These are phyloP conservation scores for Archegozetes longisetosus DNA, from an alignment of 1,140 invertebrate genomes.

Conservation along the genomic window DNA sequence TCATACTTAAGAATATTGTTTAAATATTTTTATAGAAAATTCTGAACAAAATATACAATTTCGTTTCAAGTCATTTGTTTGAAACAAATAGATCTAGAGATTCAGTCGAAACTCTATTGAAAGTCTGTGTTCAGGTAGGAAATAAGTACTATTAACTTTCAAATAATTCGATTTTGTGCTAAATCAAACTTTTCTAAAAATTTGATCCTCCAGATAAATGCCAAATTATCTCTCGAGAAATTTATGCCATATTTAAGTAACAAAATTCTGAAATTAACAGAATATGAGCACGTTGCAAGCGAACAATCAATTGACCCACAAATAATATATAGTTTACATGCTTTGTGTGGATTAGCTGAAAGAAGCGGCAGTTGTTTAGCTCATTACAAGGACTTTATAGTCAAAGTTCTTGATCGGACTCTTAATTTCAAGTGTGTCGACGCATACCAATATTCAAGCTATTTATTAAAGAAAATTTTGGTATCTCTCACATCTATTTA, in stretches of 20 bases:
- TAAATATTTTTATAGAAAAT: conserved; percentile 41
- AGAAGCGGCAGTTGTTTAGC: conserved; percentile 43
- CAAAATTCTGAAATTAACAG: conserved; percentile 36
- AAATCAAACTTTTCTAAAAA: too few relatives aligned
- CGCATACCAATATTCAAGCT: conserved; percentile 38
- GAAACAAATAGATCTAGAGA: conserved; percentile 26
- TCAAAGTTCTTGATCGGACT: conserved; percentile 42
- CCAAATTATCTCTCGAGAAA: conserved; percentile 46
- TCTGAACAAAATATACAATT: conserved; percentile 50
- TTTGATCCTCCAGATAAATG: conserved; percentile 35
- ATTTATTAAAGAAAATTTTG: conserved; percentile 37
- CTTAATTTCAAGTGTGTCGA: conserved; percentile 44
- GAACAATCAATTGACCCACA: conserved; percentile 62
- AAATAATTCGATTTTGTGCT: too few relatives aligned
- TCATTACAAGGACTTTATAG: conserved; percentile 41
- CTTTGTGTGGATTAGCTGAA: conserved; percentile 47
- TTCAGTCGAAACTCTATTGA: conserved; percentile 13
- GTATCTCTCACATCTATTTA: conserved; percentile 40
- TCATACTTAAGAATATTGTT: too few relatives aligned
- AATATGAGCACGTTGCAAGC: conserved; percentile 41
- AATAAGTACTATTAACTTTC: too few relatives aligned
- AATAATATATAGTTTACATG: conserved; percentile 54
- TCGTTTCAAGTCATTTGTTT: conserved; percentile 51
- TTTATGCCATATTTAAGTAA: conserved; percentile 54
- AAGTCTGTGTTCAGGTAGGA: conserved; percentile 17